These are phyloP conservation scores for Aphelenchoides avenae DNA, from an alignment of 1,140 invertebrate species.

Conservation along the genomic window DNA sequence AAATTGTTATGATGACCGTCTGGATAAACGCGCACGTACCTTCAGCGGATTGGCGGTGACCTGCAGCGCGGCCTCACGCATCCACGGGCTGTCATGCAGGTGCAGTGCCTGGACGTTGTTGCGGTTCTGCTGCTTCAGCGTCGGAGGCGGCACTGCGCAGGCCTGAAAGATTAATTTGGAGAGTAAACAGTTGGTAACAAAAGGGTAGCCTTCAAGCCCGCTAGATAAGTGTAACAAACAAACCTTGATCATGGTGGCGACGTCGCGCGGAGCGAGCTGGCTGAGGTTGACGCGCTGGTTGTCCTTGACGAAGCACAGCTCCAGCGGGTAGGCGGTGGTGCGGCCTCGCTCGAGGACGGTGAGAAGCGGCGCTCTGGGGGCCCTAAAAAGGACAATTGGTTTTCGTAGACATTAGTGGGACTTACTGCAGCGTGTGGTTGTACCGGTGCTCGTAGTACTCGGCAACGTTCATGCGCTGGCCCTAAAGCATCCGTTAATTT, in stretches of 20 bases:
- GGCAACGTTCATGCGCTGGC: constrained; percentile 14
- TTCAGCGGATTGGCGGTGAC: too few relatives aligned
- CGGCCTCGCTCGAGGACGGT: constrained; percentile 26
- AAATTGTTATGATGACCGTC: too few relatives aligned
- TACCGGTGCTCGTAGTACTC: constrained; percentile 22
- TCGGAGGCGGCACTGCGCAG: constrained; percentile 21
- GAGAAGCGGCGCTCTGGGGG: constrained; percentile 11
- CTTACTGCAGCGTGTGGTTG: constrained; percentile 16
- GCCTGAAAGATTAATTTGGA: constrained; percentile 8
- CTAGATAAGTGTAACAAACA: background rate
- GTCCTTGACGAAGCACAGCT: constrained; percentile 24
- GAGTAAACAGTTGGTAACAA: background rate
- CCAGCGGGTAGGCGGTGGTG: constrained; percentile 28
- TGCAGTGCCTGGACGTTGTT: constrained; percentile 17
- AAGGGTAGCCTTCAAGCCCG: background rate
- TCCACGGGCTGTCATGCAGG: constrained; percentile 17
- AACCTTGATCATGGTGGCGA: constrained; percentile 28
- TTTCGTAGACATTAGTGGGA: constrained; percentile 4
- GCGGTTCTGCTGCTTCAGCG: constrained; percentile 25
- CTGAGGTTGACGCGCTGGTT: constrained; percentile 4
- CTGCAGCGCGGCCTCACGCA: constrained; percentile 18
- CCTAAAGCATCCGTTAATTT: constrained; percentile 27
- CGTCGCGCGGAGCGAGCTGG: constrained; percentile 25
- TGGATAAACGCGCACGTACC: too few relatives aligned
- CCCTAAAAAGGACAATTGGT: constrained; percentile 13